phyloP scores from a whole-genome alignment of 1,140 invertebrate species.

The Uloborus diversus region DNA sequence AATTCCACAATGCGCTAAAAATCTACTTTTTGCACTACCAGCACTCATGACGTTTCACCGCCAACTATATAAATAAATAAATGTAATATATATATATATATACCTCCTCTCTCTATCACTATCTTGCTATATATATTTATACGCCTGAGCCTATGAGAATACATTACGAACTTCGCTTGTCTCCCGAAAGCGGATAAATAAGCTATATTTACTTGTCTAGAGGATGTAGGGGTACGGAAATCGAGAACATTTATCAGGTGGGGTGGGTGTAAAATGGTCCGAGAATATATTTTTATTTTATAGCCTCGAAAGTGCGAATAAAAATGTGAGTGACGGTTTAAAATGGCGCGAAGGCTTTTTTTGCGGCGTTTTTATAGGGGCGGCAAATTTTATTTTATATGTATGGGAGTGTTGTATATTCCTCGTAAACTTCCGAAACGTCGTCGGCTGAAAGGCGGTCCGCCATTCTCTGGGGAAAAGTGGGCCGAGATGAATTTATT shows the following conservation, averaged over 20 bases:
- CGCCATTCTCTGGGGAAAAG: neutral
- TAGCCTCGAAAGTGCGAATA: slow-evolving; percentile 51
- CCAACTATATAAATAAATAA: slow-evolving; percentile 34
- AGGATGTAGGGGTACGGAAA: slow-evolving; percentile 22
- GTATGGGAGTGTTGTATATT: slow-evolving; percentile 40
- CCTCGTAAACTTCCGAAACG: slow-evolving; percentile 36
- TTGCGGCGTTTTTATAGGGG: slow-evolving; percentile 40
- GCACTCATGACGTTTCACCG: slow-evolving; percentile 27
- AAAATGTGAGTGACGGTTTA: slow-evolving; percentile 49
- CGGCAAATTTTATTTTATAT: slow-evolving; percentile 54
- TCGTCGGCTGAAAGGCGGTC: neutral
- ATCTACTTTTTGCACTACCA: slow-evolving; percentile 25
- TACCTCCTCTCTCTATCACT: slow-evolving; percentile 16
- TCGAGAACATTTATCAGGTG: slow-evolving; percentile 42
- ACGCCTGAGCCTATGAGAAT: slow-evolving; percentile 30
- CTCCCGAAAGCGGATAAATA: slow-evolving; percentile 39
- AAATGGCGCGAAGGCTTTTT: slow-evolving; percentile 31
- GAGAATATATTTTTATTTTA: slow-evolving; percentile 56
- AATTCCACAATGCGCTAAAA: slow-evolving; percentile 50
- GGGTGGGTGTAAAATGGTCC: slow-evolving; percentile 18
- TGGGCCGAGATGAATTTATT: neutral
- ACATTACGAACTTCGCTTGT: slow-evolving; percentile 36
- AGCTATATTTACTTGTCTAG: slow-evolving; percentile 52
- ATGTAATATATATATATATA: slow-evolving; percentile 52
- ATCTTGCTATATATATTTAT: slow-evolving; percentile 49